phyloP scores from a whole-genome alignment of 2,888 invertebrate genomes.

The Anoncus sp. region DNA sequence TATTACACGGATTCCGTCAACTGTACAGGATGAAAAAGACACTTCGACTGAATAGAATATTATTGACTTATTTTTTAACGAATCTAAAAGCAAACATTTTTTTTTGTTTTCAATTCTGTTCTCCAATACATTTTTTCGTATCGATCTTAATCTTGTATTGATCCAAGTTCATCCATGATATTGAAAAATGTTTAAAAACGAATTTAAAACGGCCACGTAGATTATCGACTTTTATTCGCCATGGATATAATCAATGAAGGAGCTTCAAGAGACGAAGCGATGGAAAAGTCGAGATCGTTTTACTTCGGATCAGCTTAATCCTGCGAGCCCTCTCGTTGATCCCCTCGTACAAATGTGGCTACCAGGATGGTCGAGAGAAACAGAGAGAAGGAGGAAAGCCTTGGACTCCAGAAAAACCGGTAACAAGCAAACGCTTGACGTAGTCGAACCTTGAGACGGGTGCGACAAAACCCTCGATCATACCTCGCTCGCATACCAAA shows the following conservation, averaged over 20 bases:
- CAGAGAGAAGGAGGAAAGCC: too few species aligned
- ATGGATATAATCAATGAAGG: background rate
- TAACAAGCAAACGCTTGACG: constrained; percentile 46
- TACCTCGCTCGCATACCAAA: constrained; percentile 61
- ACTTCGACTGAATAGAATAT: too few species aligned
- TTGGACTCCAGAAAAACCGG: constrained; percentile 31
- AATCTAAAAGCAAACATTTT: too few species aligned
- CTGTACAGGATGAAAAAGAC: too few species aligned
- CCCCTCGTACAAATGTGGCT: constrained; percentile 36
- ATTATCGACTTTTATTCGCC: background rate
- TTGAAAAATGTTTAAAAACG: background rate
- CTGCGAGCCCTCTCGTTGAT: constrained; percentile 39
- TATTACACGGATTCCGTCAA: too few species aligned
- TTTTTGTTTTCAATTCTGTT: too few species aligned
- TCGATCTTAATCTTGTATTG: background rate
- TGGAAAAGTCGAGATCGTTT: constrained; percentile 31
- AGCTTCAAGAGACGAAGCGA: background rate
- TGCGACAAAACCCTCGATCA: constrained; percentile 38
- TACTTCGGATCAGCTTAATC: constrained; percentile 50
- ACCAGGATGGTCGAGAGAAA: constrained; percentile 20
- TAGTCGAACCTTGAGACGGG: constrained; percentile 31
- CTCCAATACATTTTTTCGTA: too few species aligned
- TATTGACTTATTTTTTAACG: too few species aligned
- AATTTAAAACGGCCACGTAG: background rate
- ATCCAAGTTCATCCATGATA: background rate